phyloP scores from a whole-genome alignment of 1,140 invertebrate genomes.

The Ceratina calcarata region DNA sequence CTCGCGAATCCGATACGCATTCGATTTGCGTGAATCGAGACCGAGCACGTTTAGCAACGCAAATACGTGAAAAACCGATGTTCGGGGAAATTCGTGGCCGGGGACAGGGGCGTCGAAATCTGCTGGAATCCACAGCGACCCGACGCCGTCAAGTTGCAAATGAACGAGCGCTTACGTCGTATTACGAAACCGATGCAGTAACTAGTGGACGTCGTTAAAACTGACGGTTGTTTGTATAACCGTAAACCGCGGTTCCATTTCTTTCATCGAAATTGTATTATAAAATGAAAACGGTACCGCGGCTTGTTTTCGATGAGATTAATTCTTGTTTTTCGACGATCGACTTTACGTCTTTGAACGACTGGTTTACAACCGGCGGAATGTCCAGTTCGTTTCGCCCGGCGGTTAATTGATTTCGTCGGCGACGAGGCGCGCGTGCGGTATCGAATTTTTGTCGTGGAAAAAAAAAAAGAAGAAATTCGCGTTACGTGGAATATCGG shows the following conservation, averaged over 20 bases:
- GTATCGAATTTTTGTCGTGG: slow-evolving; percentile 32
- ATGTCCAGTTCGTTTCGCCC: slow-evolving; percentile 7
- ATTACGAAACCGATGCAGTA: slow-evolving; percentile 53
- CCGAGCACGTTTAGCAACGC: neutral
- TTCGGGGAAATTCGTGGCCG: no score
- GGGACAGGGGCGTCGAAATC: no score
- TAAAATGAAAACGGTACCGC: neutral
- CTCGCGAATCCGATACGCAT: neutral
- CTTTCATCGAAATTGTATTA: neutral
- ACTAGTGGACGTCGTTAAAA: slow-evolving; percentile 36
- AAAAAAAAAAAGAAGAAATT: neutral
- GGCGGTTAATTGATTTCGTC: slow-evolving; percentile 37
- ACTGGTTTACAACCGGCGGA: slow-evolving; percentile 27
- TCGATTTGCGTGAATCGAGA: slow-evolving; percentile 1
- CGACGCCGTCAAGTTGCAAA: slow-evolving; percentile 17
- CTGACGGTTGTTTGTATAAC: slow-evolving; percentile 12
- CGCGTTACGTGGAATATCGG: slow-evolving; percentile 7
- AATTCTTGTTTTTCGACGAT: no score
- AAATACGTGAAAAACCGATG: neutral
- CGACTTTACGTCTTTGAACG: slow-evolving; percentile 1
- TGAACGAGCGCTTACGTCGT: slow-evolving; percentile 19
- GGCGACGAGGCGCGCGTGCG: neutral
- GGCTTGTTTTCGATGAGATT: neutral
- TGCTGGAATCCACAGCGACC: no score
- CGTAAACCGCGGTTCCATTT: neutral